Conservation (phyloP, 2,113 vertebrate species). For the Pterophyllum scalare region DNA sequence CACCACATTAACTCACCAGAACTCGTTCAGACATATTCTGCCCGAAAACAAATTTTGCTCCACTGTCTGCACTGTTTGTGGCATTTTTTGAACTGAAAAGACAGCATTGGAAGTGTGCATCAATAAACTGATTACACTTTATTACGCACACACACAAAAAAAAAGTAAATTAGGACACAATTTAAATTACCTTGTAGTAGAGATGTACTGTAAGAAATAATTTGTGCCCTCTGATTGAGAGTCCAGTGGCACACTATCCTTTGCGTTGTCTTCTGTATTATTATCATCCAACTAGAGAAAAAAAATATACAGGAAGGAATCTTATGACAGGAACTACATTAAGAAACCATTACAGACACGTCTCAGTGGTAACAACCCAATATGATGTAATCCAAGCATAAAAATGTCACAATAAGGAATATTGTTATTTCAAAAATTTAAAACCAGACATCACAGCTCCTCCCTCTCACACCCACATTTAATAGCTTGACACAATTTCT, state of each 20-base stretch:
- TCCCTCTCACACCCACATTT: neutral
- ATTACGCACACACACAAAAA: neutral
- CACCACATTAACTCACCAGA: slow-evolving; percentile 85
- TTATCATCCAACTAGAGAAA: slow-evolving; percentile 86
- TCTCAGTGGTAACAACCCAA: neutral
- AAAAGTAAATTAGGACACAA: neutral
- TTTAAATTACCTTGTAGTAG: slow-evolving; percentile 87
- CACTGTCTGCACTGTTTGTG: slow-evolving; percentile 86
- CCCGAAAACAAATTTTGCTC: slow-evolving; percentile 95
- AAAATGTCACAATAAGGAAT: neutral
- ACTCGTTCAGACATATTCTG: slow-evolving; percentile 99
- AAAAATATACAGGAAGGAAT: neutral
- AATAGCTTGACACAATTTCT: neutral
- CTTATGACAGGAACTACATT: neutral
- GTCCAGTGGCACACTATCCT: slow-evolving; percentile 80
- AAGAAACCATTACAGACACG: neutral
- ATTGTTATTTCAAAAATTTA: neutral
- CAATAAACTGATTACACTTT: slow-evolving; percentile 1
- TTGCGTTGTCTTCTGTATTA: slow-evolving; percentile 78
- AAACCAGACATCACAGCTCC: neutral
- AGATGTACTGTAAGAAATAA: slow-evolving; percentile 98
- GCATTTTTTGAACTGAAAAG: slow-evolving; percentile 87
- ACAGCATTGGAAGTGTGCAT: neutral
- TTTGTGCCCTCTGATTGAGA: slow-evolving; percentile 87
- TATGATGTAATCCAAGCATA: neutral